These are phyloP conservation scores for Harlomillsia oculata DNA, from an alignment of 1,140 invertebrate species.

Conservation along the genomic window DNA sequence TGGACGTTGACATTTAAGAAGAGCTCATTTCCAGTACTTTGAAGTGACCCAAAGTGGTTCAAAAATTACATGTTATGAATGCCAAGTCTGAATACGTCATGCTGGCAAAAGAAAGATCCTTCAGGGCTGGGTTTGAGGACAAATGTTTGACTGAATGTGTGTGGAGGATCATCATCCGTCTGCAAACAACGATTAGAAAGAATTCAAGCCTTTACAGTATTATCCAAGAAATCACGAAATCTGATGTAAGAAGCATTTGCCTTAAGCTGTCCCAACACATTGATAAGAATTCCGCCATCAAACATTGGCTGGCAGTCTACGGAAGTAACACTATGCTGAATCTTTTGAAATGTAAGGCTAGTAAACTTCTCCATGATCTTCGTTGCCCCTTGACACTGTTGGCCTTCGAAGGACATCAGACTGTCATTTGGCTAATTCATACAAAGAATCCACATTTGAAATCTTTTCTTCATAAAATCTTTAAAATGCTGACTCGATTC, in stretches of 20 bases:
- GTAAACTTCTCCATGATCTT: slow-evolving; percentile 91
- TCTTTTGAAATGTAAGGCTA: slow-evolving; percentile 82
- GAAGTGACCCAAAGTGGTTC: no score
- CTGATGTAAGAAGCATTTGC: slow-evolving; percentile 45
- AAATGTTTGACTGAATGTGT: slow-evolving; percentile 84
- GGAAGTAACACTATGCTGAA: slow-evolving; percentile 79
- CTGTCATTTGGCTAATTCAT: slow-evolving; percentile 83
- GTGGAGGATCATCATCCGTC: slow-evolving; percentile 85
- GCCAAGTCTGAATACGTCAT: slow-evolving; percentile 84
- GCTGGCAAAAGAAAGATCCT: slow-evolving; percentile 67
- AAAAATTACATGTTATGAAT: slow-evolving; percentile 66
- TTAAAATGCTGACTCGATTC: neutral
- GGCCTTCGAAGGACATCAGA: slow-evolving; percentile 91
- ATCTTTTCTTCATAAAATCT: neutral
- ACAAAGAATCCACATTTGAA: slow-evolving; percentile 38
- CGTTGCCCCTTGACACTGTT: slow-evolving; percentile 75
- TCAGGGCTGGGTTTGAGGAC: slow-evolving; percentile 60
- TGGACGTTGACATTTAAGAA: no score
- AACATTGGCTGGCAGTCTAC: slow-evolving; percentile 91
- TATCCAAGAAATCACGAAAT: no score
- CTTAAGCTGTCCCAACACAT: slow-evolving; percentile 85
- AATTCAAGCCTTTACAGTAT: no score
- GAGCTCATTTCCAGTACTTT: no score
- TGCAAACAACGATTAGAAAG: slow-evolving; percentile 44
- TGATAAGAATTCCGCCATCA: slow-evolving; percentile 85